Base-by-base conservation (phyloP, 2,797 vertebrate species). In the Melanotaenia trifasciata region DNA sequence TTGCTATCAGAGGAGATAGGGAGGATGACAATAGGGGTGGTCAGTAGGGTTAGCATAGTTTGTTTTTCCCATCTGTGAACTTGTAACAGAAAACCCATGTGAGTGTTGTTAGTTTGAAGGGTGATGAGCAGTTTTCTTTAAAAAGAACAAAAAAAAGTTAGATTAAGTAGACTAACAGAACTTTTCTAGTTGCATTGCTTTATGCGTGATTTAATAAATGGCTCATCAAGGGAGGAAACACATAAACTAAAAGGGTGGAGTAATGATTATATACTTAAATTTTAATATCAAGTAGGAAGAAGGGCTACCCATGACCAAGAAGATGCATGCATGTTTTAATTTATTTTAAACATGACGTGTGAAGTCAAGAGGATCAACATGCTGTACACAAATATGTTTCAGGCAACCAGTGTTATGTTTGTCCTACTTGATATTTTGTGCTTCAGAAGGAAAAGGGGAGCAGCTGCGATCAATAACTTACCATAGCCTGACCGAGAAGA, bases 401-500 rank as follows among this genome's bases (percentile, higher is more conserved):
- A 68, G 62, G 69, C 36, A 78, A 64, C 58, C 76, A 50, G 45
- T 68, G 45, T 67, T 73, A 62, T 40, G 56, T 72, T 72, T 61
- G 70, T 88, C 87, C 89, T 84, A 91, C 85, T 93, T 89, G 86
- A 87, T 86, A 90, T 83, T 77, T 87, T 76, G 32, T 58, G 67
- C 20, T 84, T 47, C 30, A 75, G 78, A n/a, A 71, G 72, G 50
- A 64, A 68, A 89, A 70, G 81, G 45, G 86, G 76, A 88, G 80
- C 83, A 88, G 67, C 80, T 90, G 68, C 45, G 40, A 79, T 91
- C 86, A 89, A 88, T 70, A 91, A 99, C 98, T 99, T 98, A 99
- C 98, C 98, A 99, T 97, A 87, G 97, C 98, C 98, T 99, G 95
- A 77, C 83, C 90, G 95, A 93, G 95, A 87, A 95, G 94, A 94